Evolutionary conservation across 1,140 invertebrate genomes (phyloP), one percentile per base, ranked within the genome.

Genomic region (Triops longicaudatus): DNA sequence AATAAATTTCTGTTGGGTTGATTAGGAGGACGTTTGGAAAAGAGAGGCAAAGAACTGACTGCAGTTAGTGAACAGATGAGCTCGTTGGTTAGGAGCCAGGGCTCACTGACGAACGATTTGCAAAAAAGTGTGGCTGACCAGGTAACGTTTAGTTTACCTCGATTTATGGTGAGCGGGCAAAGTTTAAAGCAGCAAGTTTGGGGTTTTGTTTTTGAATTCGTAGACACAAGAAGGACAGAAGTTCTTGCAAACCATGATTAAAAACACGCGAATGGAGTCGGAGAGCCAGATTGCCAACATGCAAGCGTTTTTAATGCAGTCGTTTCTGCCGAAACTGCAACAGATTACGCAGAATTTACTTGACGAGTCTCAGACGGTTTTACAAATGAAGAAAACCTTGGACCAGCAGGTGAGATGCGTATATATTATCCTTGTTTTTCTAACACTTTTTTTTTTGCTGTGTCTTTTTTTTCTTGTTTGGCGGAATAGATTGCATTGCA

Each of bases 1-100:
- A 5, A 42, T 22, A 3, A 0, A 22, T 42, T 79, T 26, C 79
- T 79, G 71, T 22, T 63, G 26, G 31, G 31, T 4, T 26, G 9
- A 72, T 31, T 37, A 78, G 78, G 78, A 42, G 41, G 42, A 7
- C 73, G 73, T 12, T 71, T 79, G 73, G 78, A 77, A 17, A 79
- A 78, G 28, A 41, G 76, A 72, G 73, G 75, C 17, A 26, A 37
- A 5, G 78, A 79, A 63, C 41, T 79, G 44, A 78, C 44, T 10
- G 72, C 73, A 12, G 43, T 77, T 27, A 76, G 78, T 42, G 76
- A 78, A 26, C 73, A 74, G 26, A 76, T 79, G 75, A 73, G 63
- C 10, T 74, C 73, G 26, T 44, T 79, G 50, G 78, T 79, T n/a
- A 43, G 63, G 50, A 28, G 72, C 26, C 73, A 78, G 50, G 63